Evolutionary conservation across 2,888 invertebrate species (phyloP), one percentile per base, ranked within the genome.

Genomic region (Chymomyza caudatula): DNA sequence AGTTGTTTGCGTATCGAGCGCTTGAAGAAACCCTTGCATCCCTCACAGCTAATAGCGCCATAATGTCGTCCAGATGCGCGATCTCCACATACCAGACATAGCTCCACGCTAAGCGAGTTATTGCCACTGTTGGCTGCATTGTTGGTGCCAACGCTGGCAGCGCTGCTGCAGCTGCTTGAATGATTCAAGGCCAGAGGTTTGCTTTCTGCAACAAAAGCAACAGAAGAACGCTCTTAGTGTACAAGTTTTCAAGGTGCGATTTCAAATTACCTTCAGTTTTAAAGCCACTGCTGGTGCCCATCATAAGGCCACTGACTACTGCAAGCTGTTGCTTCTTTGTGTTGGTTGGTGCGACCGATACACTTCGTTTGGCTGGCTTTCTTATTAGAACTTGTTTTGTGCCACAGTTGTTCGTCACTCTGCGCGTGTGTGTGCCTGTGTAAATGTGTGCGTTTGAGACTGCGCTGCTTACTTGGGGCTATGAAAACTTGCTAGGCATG

Each of bases 11-110:
- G 94, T 83, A 99, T 98, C 20, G 97, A 98, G 8, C 99, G 93
- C 91, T 99, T 99, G 91, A 99, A 99, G 92, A 99, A 99, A 0
- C 98, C 98, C 91, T 99, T 99, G 91, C 98, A 99, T 2, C 98
- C 98, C 92, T 96, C 96, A 90, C 96, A 96, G 85, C 96, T 96
- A 68, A 94, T 94, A 23, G 95, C 96, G 61, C 98, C 98, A 91
- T 98, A 98, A 87, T 98, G 98, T 61, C 98, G 93, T 17, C 98
- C 98, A 29, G 98, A 98, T 8, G 98, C 98, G 69, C 98, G 92
- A 90, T 98, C 98, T 0, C 98, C 98, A 88, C 98, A 98, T 23
- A 98, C 98, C 17, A 98, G 95, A 90, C 98, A 98, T 59, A 97
- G 92, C 90, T 98, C 98, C 42, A 90, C 89, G 69, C 88, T 89